Evolutionary conservation across 2,888 invertebrate species (phyloP), one percentile per base, ranked within the genome.

Genomic region (Lepidocyrtinus sp.): DNA sequence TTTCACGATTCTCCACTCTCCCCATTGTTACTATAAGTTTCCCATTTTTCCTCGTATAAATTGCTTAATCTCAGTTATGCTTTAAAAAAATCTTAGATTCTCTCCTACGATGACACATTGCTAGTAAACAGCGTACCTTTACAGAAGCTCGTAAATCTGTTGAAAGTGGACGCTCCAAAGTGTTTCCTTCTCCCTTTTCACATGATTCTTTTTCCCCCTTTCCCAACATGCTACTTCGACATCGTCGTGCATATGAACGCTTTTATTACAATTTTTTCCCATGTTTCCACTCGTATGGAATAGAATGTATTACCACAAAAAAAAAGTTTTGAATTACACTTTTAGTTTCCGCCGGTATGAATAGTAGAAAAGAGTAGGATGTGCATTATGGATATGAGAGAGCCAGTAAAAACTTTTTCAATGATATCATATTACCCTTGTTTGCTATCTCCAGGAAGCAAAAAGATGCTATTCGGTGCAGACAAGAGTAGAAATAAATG

Each of bases 1-100:
- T 17, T 19, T 55, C 55, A 55, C 3, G 21, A 17, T 27, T 59
- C 25, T 69, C 45, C 22, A 71, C 72, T 63, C 7, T 17, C 36
- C 19, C 55, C 36, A 45, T n/a, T 46, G 17, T 26, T 5, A 21
- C 12, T 61, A 7, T 59, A 64, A 62, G 19, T 25, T 55, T 61
- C 62, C 64, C 64, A 24, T 63, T 36, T 19, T 22, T 71, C 45
- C 36, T 15, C 27, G 65, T 17, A 70, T 79, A 79, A 79, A 79
- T 79, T 79, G 73, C 74, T 74, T 79, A 74, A 79, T 79, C 74
- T 70, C 70, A 64, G 79, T 74, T 79, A 70, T 79, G 74, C 79
- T 73, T 79, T 70, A 79, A 79, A 59, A 59, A 74, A 64, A 65
- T 70, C 74, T 45, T 15, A 68, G 69, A 67, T 62, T 65, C 46